Evolutionary conservation across 1,140 invertebrate species (phyloP), one percentile per base, ranked within the genome.

Genomic region (Atta cephalotes): DNA sequence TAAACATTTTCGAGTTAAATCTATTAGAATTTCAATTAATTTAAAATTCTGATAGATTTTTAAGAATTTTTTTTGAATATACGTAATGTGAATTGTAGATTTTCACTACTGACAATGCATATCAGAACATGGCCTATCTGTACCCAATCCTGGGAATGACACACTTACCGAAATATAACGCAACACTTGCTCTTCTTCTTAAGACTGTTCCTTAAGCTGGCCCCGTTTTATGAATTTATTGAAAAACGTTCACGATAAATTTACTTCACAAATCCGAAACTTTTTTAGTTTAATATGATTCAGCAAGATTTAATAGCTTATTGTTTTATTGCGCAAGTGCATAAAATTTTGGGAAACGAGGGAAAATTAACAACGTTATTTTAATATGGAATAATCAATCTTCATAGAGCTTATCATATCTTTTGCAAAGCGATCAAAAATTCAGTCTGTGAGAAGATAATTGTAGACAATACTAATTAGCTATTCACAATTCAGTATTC

Each of bases 91-190:
- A 45, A 45, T 9, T 45, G 7, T 3, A 3, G 39, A 45, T 45
- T 45, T 45, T 45, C 39, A 10, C 1, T 45, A 45, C 39, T 45
- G 39, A 0, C 39, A 45, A 45, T 45, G 9, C 9, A 10, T 53
- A 70, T 25, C 14, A 28, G n/a, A 10, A 35, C 28, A 31, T 16
- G 21, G 39, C 9, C 28, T 16, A 3, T 49, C 45, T 68, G 28
- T 68, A 53, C n/a, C 3, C 18, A 35, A 7, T 56, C 35, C 28
- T 21, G 7, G 0, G 14, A 56, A 35, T n/a, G 16, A 31, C 14
- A 25, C 6, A 81, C 63, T 80, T 39, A 80, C 78, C 14, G 5
- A 1, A 81, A 71, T 28, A 70, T 70, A 70, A 56, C 2, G n/a
- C 28, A 14, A 18, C 14, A 12, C 14, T 31, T 45, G 49, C 16